phyloP scores from a whole-genome alignment of 1,140 invertebrate genomes.

The Saccostrea glomerata region DNA sequence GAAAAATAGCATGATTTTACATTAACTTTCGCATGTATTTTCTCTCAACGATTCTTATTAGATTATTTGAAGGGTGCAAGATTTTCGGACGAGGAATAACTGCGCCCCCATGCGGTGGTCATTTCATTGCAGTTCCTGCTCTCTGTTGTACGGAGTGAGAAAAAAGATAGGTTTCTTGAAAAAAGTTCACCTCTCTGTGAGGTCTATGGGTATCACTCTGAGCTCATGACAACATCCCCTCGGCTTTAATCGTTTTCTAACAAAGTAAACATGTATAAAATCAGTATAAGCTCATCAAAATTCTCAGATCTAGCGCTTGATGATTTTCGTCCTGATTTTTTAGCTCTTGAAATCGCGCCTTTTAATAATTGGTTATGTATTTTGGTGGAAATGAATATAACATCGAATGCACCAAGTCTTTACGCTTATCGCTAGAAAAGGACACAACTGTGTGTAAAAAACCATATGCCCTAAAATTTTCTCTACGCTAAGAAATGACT shows the following conservation, averaged over 20 bases:
- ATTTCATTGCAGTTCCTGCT: background rate
- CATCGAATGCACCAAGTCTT: no score
- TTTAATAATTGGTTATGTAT: no score
- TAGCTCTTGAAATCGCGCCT: no score
- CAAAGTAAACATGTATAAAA: background rate
- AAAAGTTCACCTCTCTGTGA: background rate
- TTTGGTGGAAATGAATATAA: no score
- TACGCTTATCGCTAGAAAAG: no score
- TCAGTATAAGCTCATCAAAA: background rate
- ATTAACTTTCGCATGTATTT: conserved; percentile 1
- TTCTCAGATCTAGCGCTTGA: background rate
- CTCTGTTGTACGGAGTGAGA: background rate
- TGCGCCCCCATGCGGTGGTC: background rate
- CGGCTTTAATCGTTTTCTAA: conserved; percentile 18
- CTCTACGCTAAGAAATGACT: no score
- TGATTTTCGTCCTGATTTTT: no score
- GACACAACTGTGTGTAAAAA: no score
- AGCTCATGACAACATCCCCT: conserved; percentile 7
- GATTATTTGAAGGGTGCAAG: background rate
- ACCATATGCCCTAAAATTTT: no score
- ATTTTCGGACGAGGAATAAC: background rate
- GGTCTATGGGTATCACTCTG: conserved; percentile 7
- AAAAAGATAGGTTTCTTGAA: background rate
- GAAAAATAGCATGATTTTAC: conserved; percentile 1
- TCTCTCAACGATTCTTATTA: conserved; percentile 3